Conservation (phyloP, 2,113 vertebrate species). For the Phoenicopterus ruber region DNA sequence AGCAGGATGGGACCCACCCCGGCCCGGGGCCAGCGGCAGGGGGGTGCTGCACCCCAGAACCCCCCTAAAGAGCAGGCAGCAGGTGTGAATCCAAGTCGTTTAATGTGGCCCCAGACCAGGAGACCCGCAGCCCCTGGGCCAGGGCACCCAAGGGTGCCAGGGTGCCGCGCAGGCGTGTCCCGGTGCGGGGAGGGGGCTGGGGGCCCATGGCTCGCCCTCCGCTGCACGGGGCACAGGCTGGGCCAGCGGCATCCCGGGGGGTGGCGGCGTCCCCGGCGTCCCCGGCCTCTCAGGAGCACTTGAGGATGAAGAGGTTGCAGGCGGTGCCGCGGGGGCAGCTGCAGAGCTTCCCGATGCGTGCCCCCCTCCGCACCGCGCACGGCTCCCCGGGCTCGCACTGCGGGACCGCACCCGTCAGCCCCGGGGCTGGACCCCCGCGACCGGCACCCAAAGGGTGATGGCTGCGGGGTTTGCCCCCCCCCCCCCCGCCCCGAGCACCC, state of each 20-base stretch:
- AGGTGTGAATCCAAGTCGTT: background rate
- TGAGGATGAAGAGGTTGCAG: constrained; percentile 75
- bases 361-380: constrained; percentile 77
- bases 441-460: too few species aligned
- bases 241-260: background rate
- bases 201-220: background rate
- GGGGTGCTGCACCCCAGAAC: background rate
- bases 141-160: background rate
- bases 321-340: constrained; percentile 74
- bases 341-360: constrained; percentile 78
- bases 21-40: background rate
- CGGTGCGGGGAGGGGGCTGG: background rate
- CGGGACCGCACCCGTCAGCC: background rate
- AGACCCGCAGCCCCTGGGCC: background rate
- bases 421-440: accelerated
- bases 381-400: constrained; percentile 76
- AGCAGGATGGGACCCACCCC: background rate
- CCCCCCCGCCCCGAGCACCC: background rate
- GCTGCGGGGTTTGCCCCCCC: background rate
- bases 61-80: background rate
- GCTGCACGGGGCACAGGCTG: accelerated
- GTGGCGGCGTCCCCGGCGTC: background rate
- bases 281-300: constrained; percentile 70
- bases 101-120: background rate
- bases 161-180: background rate